Percentiles rank a stretch among this genome's conserved stretches.
Conservation (phyloP, 2,888 invertebrate species). For the Epicampocera succincta region DNA sequence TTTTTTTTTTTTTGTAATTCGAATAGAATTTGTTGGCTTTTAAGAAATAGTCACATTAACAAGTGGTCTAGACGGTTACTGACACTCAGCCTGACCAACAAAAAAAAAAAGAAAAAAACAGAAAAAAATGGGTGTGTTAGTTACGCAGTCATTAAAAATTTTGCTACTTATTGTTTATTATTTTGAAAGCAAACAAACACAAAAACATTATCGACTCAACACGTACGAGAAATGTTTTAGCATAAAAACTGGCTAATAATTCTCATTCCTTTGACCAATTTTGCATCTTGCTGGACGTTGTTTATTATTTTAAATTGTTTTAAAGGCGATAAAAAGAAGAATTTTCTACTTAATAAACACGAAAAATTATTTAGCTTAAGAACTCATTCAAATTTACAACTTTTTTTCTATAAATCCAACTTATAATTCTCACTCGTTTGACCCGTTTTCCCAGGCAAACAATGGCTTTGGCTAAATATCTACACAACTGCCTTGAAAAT, state of each 20-base stretch:
- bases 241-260: too few relatives aligned
- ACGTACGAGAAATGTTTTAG: too few relatives aligned
- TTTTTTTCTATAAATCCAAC: not conserved
- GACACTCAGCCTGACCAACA: slow-evolving; percentile 20
- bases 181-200: not conserved
- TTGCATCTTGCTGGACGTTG: too few relatives aligned
- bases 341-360: too few relatives aligned
- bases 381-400: not conserved
- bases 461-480: slow-evolving; percentile 22
- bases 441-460: slow-evolving; percentile 23
- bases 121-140: slow-evolving; percentile 52
- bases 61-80: slow-evolving; percentile 48
- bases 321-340: too few relatives aligned
- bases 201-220: slow-evolving; percentile 3
- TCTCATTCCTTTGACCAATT: too few relatives aligned
- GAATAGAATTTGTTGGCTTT: slow-evolving; percentile 9
- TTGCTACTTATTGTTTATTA: slow-evolving; percentile 7
- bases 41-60: slow-evolving; percentile 15
- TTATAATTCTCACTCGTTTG: not conserved
- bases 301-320: too few relatives aligned
- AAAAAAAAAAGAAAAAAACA: not conserved
- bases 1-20: too few relatives aligned
- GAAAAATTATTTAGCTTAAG: not conserved
- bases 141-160: slow-evolving; percentile 56
- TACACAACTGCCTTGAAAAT: slow-evolving; percentile 59